Conservation (phyloP, 2,888 invertebrate genomes). For the Geophilus truncorum region DNA sequence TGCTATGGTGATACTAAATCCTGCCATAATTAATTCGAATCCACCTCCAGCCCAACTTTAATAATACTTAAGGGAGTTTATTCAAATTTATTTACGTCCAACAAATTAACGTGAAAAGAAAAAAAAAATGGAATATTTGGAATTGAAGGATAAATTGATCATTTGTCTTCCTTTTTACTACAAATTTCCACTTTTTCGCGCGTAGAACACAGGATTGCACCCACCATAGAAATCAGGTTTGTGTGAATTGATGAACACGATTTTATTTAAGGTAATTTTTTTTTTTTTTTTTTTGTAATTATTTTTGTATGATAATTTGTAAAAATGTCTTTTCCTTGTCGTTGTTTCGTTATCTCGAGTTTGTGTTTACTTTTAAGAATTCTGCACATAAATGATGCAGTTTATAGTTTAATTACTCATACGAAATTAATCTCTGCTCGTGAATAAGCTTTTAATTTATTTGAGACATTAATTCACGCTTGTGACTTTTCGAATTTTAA, state of each 20-base stretch:
- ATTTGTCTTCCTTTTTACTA: background rate
- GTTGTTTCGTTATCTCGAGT: no score
- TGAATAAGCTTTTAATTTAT: background rate
- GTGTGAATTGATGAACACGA: background rate
- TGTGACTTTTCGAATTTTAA: background rate
- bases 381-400: background rate
- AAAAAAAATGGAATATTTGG: background rate
- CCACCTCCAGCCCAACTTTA: background rate
- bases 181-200: background rate
- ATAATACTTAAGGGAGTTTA: no score
- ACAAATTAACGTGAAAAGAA: no score
- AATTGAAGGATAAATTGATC: background rate
- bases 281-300: background rate
- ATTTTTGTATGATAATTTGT: background rate
- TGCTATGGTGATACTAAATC: conserved; percentile 30
- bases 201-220: conserved; percentile 15
- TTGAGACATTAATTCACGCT: background rate
- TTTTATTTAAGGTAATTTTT: background rate
- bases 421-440: background rate
- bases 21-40: background rate
- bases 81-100: no score
- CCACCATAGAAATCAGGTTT: background rate
- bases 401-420: background rate
- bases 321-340: background rate
- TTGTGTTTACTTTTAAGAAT: background rate